A percentile compares a stretch with the other conserved stretches of the same genome.
phyloP scores from a whole-genome alignment of 1,140 invertebrate species.

The Pemphigus obesinymphae region DNA sequence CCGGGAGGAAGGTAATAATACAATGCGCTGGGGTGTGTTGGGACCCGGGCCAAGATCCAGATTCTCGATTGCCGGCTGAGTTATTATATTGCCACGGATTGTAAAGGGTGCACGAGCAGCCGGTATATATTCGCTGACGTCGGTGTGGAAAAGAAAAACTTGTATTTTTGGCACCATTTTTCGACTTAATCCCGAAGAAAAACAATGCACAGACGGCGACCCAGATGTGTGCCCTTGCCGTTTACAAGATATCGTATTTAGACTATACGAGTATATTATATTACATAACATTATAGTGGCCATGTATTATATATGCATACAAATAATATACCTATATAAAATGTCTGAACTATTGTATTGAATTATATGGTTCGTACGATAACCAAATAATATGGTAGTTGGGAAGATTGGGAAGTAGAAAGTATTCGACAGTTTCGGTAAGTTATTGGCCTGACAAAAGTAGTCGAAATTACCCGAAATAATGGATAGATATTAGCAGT shows the following conservation, averaged over 20 bases:
- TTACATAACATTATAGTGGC: too few species aligned
- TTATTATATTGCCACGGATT: slow-evolving; percentile 15
- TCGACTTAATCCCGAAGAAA: slow-evolving; percentile 21
- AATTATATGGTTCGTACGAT: too few species aligned
- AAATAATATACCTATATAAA: too few species aligned
- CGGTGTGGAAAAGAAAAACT: slow-evolving; percentile 20
- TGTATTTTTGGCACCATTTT: slow-evolving; percentile 20
- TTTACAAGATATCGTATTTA: background rate
- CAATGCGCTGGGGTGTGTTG: background rate
- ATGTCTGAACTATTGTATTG: too few species aligned
- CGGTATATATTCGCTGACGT: slow-evolving; percentile 24
- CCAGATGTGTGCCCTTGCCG: background rate
- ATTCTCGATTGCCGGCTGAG: slow-evolving; percentile 21
- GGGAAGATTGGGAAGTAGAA: too few species aligned
- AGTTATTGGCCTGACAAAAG: too few species aligned
- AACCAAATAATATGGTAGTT: too few species aligned
- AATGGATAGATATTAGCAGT: too few species aligned
- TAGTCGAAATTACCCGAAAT: too few species aligned
- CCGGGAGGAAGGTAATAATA: slow-evolving; percentile 25
- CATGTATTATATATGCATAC: too few species aligned
- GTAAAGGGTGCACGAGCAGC: background rate
- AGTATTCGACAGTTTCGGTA: too few species aligned
- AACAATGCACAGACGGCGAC: background rate
- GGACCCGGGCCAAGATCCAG: slow-evolving; percentile 22
- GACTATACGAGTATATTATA: too few species aligned